Base-by-base conservation (phyloP, 2,888 invertebrate genomes). In the Tenthredo scrophulariae region DNA sequence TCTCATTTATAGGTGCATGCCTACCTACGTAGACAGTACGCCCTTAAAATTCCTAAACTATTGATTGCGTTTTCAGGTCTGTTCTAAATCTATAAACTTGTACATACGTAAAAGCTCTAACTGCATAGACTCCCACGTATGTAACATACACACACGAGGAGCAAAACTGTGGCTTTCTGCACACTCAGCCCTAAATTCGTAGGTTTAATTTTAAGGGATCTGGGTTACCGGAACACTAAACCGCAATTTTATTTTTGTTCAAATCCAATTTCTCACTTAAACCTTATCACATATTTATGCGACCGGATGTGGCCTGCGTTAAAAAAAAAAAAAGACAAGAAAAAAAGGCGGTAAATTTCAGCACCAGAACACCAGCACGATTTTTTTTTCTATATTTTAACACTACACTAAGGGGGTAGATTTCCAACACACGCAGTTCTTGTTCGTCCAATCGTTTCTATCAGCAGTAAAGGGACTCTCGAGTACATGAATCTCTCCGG, bases 181-280 rank as follows among this genome's bases (percentile, higher is more conserved):
- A 33, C 33, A 70, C 70, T 15, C 70, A 70, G 37, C 15, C 72
- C 15, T 18, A 29, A 22, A 74, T 74, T 43, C 43, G 72, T 43
- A 13, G 72, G 10, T 74, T 74, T 22, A 43, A 13, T 74, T 74
- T 43, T 1, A 65, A 80, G 13, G 40, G 50, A 62, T 80, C 62
- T 80, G 3, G 80, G 80, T 80, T 62, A 80, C 58, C 80, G 80
- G 40, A 80, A 58, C 80, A 65, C 80, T 7, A 80, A 65, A 80
- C 80, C 80, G 9, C 80, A 62, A 29, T 77, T 77, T 77, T 18
- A 18, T n/a, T 13, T 33, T 22, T 37, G 1, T 54, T 13, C 50
- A 54, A 77, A 77, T 54, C 77, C 54, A 77, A 77, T 29, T 50
- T 29, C 50, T 77, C 77, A 77, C 77, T 77, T 77, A 77, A n/a